These are phyloP conservation scores for Heteronetta atricapilla DNA, from an alignment of 2,113 vertebrate genomes.

Conservation along the genomic window DNA sequence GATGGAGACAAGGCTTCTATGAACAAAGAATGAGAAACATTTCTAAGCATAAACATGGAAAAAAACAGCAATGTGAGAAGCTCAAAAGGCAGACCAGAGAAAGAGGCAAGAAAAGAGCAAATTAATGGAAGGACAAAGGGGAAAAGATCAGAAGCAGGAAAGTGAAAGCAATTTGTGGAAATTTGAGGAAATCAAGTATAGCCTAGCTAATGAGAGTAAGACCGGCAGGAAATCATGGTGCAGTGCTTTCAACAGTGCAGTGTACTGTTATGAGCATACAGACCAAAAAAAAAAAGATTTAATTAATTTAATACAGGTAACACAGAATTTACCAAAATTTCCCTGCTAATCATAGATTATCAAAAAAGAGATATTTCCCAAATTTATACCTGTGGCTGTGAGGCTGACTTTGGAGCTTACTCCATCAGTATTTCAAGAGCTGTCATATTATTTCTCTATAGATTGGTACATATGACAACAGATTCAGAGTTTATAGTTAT, in stretches of 20 bases:
- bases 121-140: not conserved
- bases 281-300: not conserved
- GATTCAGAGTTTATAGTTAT: not conserved
- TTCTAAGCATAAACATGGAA: not conserved
- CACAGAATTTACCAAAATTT: not conserved
- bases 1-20: not conserved
- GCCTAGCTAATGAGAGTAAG: not conserved
- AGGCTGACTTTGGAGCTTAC: not conserved
- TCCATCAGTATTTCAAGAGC: not conserved
- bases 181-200: conserved; percentile 16
- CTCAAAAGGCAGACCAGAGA: conserved; percentile 43
- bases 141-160: conserved; percentile 17
- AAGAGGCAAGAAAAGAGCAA: conserved; percentile 17
- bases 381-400: not conserved
- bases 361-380: not conserved
- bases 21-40: not conserved
- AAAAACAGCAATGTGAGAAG: conserved; percentile 7
- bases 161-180: conserved; percentile 6
- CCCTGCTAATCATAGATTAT: not conserved
- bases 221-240: not conserved
- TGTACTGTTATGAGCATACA: fast-evolving
- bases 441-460: not conserved
- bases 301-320: not conserved
- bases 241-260: not conserved
- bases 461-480: not conserved